Evolutionary conservation across 2,113 vertebrate species (phyloP), one percentile per base, ranked within the genome.

Genomic region (Xyrauchen texanus): DNA sequence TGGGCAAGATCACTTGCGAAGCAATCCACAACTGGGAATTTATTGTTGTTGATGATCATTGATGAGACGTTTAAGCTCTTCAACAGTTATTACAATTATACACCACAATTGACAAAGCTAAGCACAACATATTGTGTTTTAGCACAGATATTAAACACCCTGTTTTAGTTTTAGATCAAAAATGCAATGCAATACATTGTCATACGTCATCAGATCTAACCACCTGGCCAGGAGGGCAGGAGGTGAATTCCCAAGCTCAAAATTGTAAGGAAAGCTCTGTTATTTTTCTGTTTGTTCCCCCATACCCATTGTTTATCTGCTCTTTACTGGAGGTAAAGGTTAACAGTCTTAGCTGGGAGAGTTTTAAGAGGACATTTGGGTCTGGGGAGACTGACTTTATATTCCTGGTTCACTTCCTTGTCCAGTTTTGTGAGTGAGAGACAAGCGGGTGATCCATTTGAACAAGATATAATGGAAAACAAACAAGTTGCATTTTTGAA

Each of bases 401-500:
- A 60, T 82, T 84, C n/a, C 71, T 69, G 74, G 76, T 73, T 76
- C 64, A 15, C 63, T 47, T 58, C 42, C 68, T 34, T 45, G 68
- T 21, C n/a, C 21, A 57, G 62, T 77, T 46, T 78, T 34, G 21
- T 34, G 21, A 65, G 66, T 82, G 44, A 53, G 62, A 62, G 77
- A 60, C 21, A 77, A 81, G 68, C 63, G 65, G 80, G 61, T 76
- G 72, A 85, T 83, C 68, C 53, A 67, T 34, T 34, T 34, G 21
- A 34, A 34, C 21, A 34, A 34, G 21, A 34, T 34, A 34, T 1
- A 34, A 34, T 34, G 1, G 1, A 83, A 84, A 84, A 76, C 65
- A 85, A 87, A 85, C 82, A 76, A 15, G 47, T 13, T 63, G 67
- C 13, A 73, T 78, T 77, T 68, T 34, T 34, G 21, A 34, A 34